Base-by-base conservation (phyloP, 1,140 invertebrate species). In the Adoxophyes honmai region DNA sequence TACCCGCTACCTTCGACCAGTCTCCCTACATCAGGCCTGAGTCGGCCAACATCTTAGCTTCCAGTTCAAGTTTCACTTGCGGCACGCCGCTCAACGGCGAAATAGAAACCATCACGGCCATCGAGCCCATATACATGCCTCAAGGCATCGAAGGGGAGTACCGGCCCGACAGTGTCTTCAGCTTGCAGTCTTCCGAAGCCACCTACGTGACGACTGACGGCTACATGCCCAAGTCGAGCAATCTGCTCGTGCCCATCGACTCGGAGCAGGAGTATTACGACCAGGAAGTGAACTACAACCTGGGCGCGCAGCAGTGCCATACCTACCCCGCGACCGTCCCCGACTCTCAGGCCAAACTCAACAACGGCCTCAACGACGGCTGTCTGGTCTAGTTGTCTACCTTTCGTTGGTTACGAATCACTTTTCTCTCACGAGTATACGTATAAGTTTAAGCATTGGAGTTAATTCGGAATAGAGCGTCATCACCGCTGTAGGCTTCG, bases 1-100 rank as follows among this genome's bases (percentile, higher is more conserved):
- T 88, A 77, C 84, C 83, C 28, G 65, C 74, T 3, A 74, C 68
- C 28, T 89, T 73, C 69, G 89, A 90, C 11, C 79, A 83, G 52
- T 89, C 87, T 5, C 88, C 86, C 1, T 90, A 89, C 76, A 86
- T 90, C 59, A 64, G 89, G 48, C 87, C 89, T 0, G 89, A 90
- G 60, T 90, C 89, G 1, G 89, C 89, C 1, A 88, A 90, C 69
- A 80, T 90, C 9, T 73, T 90, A n/a, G 86, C 89, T 3, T 90
- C 89, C 34, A 89, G 86, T 59, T 89, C 89, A 35, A 89, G 87
- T 61, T 90, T 89, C 66, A 88, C 81, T 0, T 89, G 88, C 52
- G 66, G 69, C 51, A 76, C 78, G 4, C 69, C 81, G 3, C 54
- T 83, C n/a, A 83, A 77, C 57, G 81, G 75, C 11, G 81, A 84